These are phyloP conservation scores for Aegithalos caudatus DNA, from an alignment of 2,113 vertebrate species.

Conservation along the genomic window DNA sequence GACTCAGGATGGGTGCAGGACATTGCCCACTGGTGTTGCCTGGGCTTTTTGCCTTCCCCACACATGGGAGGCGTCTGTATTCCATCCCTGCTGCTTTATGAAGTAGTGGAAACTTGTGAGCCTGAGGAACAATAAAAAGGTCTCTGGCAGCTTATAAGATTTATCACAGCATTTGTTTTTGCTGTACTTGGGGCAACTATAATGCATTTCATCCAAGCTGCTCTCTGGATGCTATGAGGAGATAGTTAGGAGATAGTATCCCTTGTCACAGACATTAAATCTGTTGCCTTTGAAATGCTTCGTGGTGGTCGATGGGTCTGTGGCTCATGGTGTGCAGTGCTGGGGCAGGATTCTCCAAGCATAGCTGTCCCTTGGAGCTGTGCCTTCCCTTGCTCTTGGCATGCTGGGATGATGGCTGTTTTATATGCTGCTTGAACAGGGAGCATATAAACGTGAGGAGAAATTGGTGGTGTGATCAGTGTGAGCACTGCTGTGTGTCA, in stretches of 20 bases:
- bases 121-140: neutral
- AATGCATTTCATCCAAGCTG: neutral
- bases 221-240: neutral
- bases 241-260: neutral
- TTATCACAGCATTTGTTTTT: constrained; percentile 12
- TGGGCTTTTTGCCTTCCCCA: neutral
- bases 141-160: neutral
- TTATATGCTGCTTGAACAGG: neutral
- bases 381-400: neutral
- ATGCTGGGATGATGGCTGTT: neutral
- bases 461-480: neutral
- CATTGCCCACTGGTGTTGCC: neutral
- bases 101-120: constrained; percentile 13
- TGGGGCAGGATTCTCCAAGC: neutral
- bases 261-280: neutral
- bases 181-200: neutral
- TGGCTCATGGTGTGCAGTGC: neutral
- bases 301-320: neutral
- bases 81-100: constrained; percentile 4
- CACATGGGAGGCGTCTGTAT: neutral
- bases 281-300: neutral
- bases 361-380: neutral
- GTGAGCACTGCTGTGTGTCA: neutral
- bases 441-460: accelerated
- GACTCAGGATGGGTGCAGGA: neutral